phyloP scores from a whole-genome alignment of 2,113 vertebrate species.

The Eurypyga helias region DNA sequence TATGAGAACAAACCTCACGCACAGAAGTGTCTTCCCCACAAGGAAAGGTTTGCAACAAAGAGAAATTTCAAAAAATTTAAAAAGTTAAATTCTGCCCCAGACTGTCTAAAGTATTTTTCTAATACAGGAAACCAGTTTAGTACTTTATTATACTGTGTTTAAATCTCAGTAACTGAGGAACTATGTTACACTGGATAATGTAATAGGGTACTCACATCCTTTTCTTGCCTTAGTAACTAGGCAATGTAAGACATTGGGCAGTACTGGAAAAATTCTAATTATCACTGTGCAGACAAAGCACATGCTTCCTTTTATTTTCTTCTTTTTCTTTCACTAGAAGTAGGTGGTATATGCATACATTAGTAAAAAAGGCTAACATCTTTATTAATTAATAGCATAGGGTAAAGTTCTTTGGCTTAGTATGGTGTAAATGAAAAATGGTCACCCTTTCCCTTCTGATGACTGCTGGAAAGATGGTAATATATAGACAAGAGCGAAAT shows the following conservation, averaged over 20 bases:
- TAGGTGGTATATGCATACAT: not conserved
- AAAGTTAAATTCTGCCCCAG: not conserved
- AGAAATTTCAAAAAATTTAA: not conserved
- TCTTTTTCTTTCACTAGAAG: not conserved
- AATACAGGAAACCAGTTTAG: not conserved
- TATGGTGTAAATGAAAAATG: not conserved
- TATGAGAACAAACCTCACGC: not conserved
- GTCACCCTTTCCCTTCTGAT: not conserved
- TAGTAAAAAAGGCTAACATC: not conserved
- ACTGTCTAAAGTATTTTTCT: not conserved
- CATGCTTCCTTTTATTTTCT: not conserved
- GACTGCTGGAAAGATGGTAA: not conserved
- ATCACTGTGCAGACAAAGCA: not conserved
- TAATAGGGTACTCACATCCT: not conserved
- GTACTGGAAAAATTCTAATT: not conserved
- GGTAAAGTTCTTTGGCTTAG: not conserved
- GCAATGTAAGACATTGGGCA: not conserved
- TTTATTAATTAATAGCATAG: not conserved
- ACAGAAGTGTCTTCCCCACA: not conserved
- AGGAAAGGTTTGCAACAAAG: not conserved
- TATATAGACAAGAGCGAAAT: not conserved
- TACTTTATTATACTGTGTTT: not conserved
- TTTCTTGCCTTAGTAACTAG: not conserved
- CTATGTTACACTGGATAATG: not conserved
- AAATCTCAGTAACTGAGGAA: not conserved